Base-by-base conservation (phyloP, 2,113 vertebrate species). In the Cheilinus undulatus region DNA sequence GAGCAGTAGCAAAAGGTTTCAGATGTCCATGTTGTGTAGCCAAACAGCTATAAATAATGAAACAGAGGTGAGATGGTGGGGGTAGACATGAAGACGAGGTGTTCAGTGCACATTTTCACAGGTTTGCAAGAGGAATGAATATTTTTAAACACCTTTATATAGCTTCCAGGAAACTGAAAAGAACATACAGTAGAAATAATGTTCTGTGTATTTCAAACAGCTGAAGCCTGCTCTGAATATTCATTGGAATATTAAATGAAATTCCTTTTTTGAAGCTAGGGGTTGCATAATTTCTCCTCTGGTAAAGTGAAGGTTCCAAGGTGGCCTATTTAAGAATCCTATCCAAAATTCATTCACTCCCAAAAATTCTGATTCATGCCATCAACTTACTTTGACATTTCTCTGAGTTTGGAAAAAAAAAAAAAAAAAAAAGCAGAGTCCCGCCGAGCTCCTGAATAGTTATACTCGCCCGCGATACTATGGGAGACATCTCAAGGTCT, bases 401-500 rank as follows among this genome's bases (percentile, higher is more conserved):
- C 53, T 38, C 22, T 17, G 48, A 65, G 36, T 34, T 17, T n/a
- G n/a, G n/a, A n/a, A 27, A 4, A 9, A 27, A 46, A 61, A 54
- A 26, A 50, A 15, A 24, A 32, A 60, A 34, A 48, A 26, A 60
- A 32, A n/a, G 20, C 19, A 1, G 12, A 65, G 57, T 76, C 48
- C 59, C 51, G 45, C 57, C 15, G 27, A 80, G 68, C 76, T 53
- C 62, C 73, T 50, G 73, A 69, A 62, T 69, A 80, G 74, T 72
- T 65, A 60, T 40, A 76, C 73, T 86, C 67, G 80, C 77, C 64
- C 68, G 78, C 61, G 2, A 76, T 87, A 84, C 88, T 79, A 84
- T 83, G 75, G 72, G 57, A 87, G 83, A 82, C 84, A 84, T 80
- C 87, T 89, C 87, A 91, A 92, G 91, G 91, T 89, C 88, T 87